Conservation (phyloP, 2,113 vertebrate species). For the Cyprinodon brontotheroides region DNA sequence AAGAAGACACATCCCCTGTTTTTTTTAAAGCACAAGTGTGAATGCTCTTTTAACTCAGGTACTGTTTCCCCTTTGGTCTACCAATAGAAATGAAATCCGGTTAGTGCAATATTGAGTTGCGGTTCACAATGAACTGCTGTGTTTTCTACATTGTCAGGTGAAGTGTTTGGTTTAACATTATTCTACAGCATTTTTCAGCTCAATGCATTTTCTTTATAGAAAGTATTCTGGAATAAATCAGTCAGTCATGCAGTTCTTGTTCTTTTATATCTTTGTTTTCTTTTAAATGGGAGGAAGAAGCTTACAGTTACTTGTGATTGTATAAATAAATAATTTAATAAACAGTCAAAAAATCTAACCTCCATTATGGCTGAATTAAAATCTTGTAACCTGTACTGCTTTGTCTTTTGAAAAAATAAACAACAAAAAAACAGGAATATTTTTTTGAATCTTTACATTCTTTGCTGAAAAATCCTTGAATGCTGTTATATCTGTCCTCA, state of each 20-base stretch:
- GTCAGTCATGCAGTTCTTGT: too few species aligned
- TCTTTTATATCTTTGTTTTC: background rate
- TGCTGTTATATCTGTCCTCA: background rate
- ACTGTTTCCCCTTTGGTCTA: background rate
- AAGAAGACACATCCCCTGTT: slow-evolving; percentile 13
- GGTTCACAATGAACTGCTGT: too few species aligned
- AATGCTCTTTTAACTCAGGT: background rate
- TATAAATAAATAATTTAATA: background rate
- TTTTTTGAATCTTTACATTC: background rate
- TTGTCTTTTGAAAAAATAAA: background rate
- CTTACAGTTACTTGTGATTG: background rate
- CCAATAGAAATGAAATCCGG: background rate
- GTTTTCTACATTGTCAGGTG: too few species aligned
- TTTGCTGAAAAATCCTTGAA: background rate
- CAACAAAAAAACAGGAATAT: background rate
- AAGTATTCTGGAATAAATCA: too few species aligned
- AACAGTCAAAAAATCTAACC: background rate
- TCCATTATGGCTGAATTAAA: background rate
- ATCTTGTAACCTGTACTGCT: background rate
- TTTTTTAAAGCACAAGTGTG: slow-evolving; percentile 3
- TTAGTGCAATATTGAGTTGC: too few species aligned
- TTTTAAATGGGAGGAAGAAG: background rate
- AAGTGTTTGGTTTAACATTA: too few species aligned
- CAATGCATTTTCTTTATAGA: background rate
- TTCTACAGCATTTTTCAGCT: too few species aligned